phyloP scores from a whole-genome alignment of 2,888 invertebrate species.

The Aplocera efformata region DNA sequence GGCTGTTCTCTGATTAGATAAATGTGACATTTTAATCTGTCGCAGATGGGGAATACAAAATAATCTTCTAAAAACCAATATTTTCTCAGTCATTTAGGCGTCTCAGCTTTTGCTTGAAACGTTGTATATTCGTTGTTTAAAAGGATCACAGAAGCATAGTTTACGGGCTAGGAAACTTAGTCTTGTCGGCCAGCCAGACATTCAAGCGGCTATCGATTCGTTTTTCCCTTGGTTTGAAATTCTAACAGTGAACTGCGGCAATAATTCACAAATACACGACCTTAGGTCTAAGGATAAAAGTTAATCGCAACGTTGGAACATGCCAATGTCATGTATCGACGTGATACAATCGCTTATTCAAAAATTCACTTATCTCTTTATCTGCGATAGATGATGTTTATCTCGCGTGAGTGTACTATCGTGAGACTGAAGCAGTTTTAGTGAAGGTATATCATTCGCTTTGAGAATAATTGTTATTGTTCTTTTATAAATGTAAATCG shows the following conservation, averaged over 20 bases:
- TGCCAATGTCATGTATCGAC: conserved; percentile 5
- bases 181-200: too few relatives aligned
- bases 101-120: too few relatives aligned
- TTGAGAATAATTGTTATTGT: too few relatives aligned
- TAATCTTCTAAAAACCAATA: too few relatives aligned
- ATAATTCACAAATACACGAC: not conserved
- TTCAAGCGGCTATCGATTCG: too few relatives aligned
- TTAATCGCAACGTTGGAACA: conserved; percentile 4
- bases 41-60: too few relatives aligned
- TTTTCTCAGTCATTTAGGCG: too few relatives aligned
- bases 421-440: not conserved
- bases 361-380: conserved; percentile 7
- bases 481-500: too few relatives aligned
- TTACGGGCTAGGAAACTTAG: too few relatives aligned
- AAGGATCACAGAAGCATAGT: too few relatives aligned
- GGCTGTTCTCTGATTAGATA: conserved; percentile 7
- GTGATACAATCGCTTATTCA: conserved; percentile 10
- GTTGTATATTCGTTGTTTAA: too few relatives aligned
- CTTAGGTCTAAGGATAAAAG: not conserved
- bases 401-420: conserved; percentile 2
- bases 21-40: too few relatives aligned
- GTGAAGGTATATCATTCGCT: not conserved
- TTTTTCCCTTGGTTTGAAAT: not conserved
- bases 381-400: conserved; percentile 6
- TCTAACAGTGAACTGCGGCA: not conserved